Percentiles rank a stretch among this genome's conserved stretches.
These are phyloP conservation scores for Radopholus similis DNA, from an alignment of 1,140 invertebrate species.

Conservation along the genomic window DNA sequence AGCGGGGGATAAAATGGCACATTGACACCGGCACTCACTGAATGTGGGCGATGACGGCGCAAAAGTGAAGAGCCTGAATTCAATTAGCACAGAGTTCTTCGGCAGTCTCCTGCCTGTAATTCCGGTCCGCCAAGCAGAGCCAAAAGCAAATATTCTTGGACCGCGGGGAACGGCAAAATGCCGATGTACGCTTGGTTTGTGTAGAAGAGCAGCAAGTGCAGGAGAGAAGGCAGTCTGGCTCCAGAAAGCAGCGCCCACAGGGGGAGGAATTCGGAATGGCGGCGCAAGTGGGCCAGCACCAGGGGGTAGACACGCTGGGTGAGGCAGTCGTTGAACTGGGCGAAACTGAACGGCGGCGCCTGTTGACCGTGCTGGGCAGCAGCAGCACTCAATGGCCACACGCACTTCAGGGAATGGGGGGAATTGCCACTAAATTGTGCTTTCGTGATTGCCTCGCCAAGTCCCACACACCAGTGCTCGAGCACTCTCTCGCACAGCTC, in stretches of 20 bases:
- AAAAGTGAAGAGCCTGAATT: constrained; percentile 22
- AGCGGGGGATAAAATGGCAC: background rate
- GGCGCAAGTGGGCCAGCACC: background rate
- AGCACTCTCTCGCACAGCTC: background rate
- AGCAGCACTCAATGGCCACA: background rate
- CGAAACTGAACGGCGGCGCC: background rate
- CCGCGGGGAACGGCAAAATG: constrained; percentile 6
- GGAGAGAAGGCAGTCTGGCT: constrained; percentile 18
- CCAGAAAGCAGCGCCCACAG: background rate
- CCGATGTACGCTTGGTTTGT: constrained; percentile 19
- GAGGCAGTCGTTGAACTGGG: constrained; percentile 6
- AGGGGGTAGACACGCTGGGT: constrained; percentile 11
- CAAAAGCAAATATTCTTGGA: constrained; percentile 22
- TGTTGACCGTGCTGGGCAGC: background rate
- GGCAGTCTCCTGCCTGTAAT: constrained; percentile 5
- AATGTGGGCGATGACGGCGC: constrained; percentile 16
- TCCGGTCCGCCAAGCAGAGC: constrained; percentile 9
- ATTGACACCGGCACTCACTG: background rate
- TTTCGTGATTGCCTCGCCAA: background rate
- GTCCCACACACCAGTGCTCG: background rate
- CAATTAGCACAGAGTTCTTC: background rate
- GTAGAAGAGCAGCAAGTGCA: constrained; percentile 22
- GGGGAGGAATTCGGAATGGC: background rate
- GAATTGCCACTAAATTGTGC: background rate
- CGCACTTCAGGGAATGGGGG: background rate